Evolutionary conservation across 2,888 invertebrate species (phyloP).

Genomic region (Xestia xanthographa): DNA sequence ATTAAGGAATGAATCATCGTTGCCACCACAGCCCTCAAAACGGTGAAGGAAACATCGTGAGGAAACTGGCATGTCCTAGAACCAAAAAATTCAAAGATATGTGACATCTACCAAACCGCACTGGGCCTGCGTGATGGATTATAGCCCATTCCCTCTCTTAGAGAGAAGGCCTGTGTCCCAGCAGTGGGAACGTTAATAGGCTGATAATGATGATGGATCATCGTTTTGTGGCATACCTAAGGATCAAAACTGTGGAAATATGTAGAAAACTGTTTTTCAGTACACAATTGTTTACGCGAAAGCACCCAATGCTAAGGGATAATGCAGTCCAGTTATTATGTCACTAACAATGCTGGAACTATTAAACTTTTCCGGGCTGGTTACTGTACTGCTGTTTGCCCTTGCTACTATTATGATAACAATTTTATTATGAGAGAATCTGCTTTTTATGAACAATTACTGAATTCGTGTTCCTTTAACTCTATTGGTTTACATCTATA

Average conservation of each 20-base stretch:
- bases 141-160: no score
- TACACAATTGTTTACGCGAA: neutral
- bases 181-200: no score
- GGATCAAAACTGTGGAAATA: neutral
- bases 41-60: no score
- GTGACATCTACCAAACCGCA: no score
- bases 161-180: no score
- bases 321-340: neutral
- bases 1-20: slow-evolving; percentile 6
- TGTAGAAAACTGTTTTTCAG: neutral
- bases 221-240: no score
- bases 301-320: neutral
- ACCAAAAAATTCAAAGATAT: no score
- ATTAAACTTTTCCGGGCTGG: neutral
- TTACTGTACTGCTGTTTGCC: neutral
- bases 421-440: neutral
- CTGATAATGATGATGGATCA: no score
- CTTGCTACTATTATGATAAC: neutral
- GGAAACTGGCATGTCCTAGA: no score
- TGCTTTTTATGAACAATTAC: neutral
- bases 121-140: no score
- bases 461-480: neutral
- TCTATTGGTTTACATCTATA: neutral
- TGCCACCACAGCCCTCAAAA: no score
- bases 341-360: neutral